A percentile compares a stretch with the other conserved stretches of the same genome.
phyloP scores from a whole-genome alignment of 2,888 invertebrate genomes.

The Apocheima hispidaria region DNA sequence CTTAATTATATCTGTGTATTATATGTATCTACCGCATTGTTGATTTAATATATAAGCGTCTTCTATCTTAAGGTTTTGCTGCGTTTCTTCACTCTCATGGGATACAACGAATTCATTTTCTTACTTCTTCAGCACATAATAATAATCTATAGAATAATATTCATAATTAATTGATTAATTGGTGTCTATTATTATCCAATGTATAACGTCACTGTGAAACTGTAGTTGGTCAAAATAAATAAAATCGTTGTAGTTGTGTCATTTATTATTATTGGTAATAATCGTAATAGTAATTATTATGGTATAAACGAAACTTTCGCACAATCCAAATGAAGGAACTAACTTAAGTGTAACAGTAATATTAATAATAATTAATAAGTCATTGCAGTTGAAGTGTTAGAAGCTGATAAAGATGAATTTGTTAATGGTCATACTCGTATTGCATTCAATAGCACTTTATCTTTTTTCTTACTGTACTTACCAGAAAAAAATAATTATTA shows the following conservation, averaged over 20 bases:
- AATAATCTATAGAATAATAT: conserved; percentile 61
- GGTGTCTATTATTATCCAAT: conserved; percentile 77
- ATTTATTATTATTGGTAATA: conserved; percentile 65
- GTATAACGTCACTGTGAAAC: conserved; percentile 47
- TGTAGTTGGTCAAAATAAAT: conserved; percentile 60
- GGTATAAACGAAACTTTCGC: conserved; percentile 77
- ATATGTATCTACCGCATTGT: conserved; percentile 80
- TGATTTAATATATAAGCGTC: conserved; percentile 82
- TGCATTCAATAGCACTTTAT: not conserved
- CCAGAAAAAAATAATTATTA: not conserved
- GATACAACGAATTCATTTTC: conserved; percentile 77
- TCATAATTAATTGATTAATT: conserved; percentile 72
- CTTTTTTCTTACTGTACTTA: not conserved
- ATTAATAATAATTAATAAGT: conserved; percentile 55
- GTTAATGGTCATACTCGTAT: conserved; percentile 3
- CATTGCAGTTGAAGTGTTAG: conserved; percentile 34
- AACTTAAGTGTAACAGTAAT: conserved; percentile 75
- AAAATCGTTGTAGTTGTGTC: conserved; percentile 78
- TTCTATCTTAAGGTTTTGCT: conserved; percentile 57
- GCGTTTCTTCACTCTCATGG: conserved; percentile 56
- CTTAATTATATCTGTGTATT: conserved; percentile 73
- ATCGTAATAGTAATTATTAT: conserved; percentile 55
- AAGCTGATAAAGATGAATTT: conserved; percentile 11
- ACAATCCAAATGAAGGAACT: conserved; percentile 82
- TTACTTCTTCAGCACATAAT: conserved; percentile 62